These are phyloP conservation scores for Hypanus sabinus DNA, from an alignment of 2,113 vertebrate genomes.

Conservation along the genomic window DNA sequence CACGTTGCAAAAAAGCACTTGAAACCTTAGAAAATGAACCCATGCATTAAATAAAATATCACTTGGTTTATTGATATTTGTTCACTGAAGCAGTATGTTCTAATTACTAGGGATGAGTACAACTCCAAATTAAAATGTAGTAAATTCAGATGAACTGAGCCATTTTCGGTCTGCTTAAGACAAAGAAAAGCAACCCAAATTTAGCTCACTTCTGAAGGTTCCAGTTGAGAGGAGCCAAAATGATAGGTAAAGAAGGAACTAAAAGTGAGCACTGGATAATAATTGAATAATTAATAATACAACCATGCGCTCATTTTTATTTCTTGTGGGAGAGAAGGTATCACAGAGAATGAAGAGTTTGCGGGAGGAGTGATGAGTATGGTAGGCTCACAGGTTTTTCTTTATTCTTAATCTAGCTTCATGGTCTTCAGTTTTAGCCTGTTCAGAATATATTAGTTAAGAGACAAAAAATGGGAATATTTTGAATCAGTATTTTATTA, in stretches of 20 bases:
- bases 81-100: background rate
- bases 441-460: background rate
- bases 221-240: background rate
- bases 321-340: background rate
- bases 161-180: background rate
- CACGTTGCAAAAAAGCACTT: background rate
- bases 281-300: background rate
- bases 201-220: background rate
- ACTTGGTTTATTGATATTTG: slow-evolving; percentile 17
- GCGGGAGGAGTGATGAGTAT: too few relatives aligned
- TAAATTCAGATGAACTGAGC: background rate
- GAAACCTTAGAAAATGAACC: slow-evolving; percentile 12
- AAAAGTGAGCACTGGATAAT: background rate
- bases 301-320: background rate
- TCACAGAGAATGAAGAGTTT: too few relatives aligned
- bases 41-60: slow-evolving; percentile 29
- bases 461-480: background rate
- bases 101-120: background rate
- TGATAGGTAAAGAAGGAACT: background rate
- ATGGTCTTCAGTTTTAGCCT: background rate
- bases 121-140: background rate
- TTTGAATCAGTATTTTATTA: too few relatives aligned
- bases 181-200: background rate
- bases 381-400: too few relatives aligned
- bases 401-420: too few relatives aligned